Percentiles rank a stretch among this genome's conserved stretches.
Evolutionary conservation across 53 echinoderm and acorn worm species (phyloP).

Genomic region (Luidia sarsii): DNA sequence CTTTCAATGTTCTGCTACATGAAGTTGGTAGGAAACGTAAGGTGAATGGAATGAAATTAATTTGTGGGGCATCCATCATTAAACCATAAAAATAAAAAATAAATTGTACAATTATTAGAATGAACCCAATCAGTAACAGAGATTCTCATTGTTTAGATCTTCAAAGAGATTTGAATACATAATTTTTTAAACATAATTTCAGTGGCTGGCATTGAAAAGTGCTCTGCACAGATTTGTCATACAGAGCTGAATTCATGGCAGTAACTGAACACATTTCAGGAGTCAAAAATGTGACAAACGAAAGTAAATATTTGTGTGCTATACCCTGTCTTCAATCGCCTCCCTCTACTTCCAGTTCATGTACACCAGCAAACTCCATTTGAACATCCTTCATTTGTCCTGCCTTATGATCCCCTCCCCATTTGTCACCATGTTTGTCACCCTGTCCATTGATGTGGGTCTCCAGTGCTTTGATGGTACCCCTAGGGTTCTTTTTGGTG

Average conservation of each 20-base stretch:
- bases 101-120: no score
- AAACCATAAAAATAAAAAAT: no score
- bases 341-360: slow-evolving; percentile 77
- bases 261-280: neutral
- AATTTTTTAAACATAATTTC: no score
- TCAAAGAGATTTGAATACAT: no score
- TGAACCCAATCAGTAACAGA: no score
- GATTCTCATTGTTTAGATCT: no score
- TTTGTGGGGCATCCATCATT: no score
- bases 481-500: slow-evolving; percentile 78
- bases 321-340: slow-evolving; percentile 56
- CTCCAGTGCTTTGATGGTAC: slow-evolving; percentile 67
- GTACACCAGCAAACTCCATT: slow-evolving; percentile 91
- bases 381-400: slow-evolving; percentile 34
- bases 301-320: neutral
- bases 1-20: no score
- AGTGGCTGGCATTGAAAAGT: no score
- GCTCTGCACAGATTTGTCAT: no score
- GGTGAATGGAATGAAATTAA: no score
- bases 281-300: neutral
- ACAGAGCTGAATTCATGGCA: neutral
- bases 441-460: slow-evolving; percentile 57
- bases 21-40: no score
- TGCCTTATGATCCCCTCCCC: neutral
- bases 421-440: slow-evolving; percentile 45